Evolutionary conservation across 2,888 invertebrate genomes (phyloP), one percentile per base, ranked within the genome.

Genomic region (Meta bourneti): DNA sequence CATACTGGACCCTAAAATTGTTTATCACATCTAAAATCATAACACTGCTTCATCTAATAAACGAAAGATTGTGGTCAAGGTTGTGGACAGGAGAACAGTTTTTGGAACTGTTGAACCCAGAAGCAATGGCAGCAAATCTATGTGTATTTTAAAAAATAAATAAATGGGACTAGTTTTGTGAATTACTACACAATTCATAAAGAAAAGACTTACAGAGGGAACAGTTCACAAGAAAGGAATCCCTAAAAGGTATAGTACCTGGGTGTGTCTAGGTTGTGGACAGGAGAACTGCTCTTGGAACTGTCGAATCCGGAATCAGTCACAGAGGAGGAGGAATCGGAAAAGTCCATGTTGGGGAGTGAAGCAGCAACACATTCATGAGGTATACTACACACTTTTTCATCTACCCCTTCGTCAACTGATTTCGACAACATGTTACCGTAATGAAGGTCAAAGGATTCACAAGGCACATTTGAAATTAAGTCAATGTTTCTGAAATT

Each of bases 261-360:
- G 69, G 69, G 52, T 20, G 54, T 85, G 16, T 90, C 90, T 75
- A 81, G 20, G 52, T 80, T 85, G 52, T 85, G 85, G 19, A 70
- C 7, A 7, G 90, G 90, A 34, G 90, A 90, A 70, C 61, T 85
- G 19, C 70, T 81, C 75, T 90, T 90, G 7, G 80, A 86, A 16
- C 54, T 81, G 11, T 90, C 85, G 20, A 90, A 52, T 11, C 90
- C 90, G 19, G 90, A 90, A 80, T 90, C 90, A 0, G 72, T 61
- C 7, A 72, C n/a, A 1, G 82, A 89, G 19, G 34, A n/a, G 13
- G 89, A 89, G 16, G 5, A 16, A 48, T 89, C 89, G 0, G 81
- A 86, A 9, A 84, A 52, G 54, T 90, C 84, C 34, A 54, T 7
- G 51, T 34, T 54, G 0, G n/a, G 54, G 9, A 61, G 8, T 19